phyloP scores from a whole-genome alignment of 2,888 invertebrate genomes.

The Hypercompe scribonia region DNA sequence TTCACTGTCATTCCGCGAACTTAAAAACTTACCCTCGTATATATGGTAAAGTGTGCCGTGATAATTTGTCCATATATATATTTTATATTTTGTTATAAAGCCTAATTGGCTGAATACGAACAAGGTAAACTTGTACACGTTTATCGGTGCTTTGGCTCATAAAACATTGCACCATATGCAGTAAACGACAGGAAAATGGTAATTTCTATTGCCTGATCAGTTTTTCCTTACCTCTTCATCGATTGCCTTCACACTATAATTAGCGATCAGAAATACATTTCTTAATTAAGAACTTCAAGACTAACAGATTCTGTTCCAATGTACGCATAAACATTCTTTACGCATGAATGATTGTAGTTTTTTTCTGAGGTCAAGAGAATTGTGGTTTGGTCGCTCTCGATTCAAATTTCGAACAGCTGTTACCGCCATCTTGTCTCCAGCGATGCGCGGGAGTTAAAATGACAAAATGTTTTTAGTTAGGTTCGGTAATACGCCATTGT shows the following conservation, averaged over 20 bases:
- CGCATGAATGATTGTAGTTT: constrained; percentile 51
- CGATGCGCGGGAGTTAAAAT: constrained; percentile 38
- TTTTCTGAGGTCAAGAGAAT: constrained; percentile 48
- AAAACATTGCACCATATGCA: not conserved
- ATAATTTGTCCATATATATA: not conserved
- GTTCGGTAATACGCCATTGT: constrained; percentile 32
- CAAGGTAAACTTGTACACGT: not conserved
- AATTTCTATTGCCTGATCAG: not conserved
- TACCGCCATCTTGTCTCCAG: constrained; percentile 34
- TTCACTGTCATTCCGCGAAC: no score
- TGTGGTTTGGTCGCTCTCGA: constrained; percentile 54
- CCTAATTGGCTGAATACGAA: not conserved
- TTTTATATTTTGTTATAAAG: not conserved
- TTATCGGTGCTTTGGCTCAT: not conserved
- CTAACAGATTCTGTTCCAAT: not conserved
- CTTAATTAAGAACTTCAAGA: not conserved
- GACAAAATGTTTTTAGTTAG: constrained; percentile 37
- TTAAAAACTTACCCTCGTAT: no score
- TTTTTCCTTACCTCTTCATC: not conserved
- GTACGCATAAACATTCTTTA: constrained; percentile 13
- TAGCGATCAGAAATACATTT: not conserved
- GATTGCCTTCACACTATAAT: not conserved
- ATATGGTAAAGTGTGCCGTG: not conserved
- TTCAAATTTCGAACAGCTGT: constrained; percentile 66
- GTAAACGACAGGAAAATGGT: not conserved